Base-by-base conservation (phyloP, 2,113 vertebrate genomes). In the Brienomyrus brachyistius region DNA sequence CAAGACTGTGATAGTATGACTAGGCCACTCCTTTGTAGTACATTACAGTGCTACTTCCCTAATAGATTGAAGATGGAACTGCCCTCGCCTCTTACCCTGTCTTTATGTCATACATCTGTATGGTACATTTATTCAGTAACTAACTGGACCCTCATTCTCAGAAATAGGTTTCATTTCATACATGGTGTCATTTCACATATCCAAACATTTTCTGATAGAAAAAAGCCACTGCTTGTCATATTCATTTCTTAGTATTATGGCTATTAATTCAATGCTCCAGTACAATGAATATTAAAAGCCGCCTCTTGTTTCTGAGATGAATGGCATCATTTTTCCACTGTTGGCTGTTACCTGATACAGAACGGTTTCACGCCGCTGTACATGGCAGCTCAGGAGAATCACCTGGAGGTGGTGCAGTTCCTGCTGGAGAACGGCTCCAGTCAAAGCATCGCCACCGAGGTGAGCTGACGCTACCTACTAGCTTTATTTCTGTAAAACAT, bases 361-460 rank as follows among this genome's bases (percentile, higher is more conserved):
- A 97, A 97, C 95, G 97, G 97, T 89, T 97, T 97, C 91, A 97
- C 97, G 87, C 96, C 97, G 47, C 93, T 97, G 31, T 97, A 97
- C 52, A 97, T 97, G 97, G 97, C 97, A 82, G 96, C 97, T 90
- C 97, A 97, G 92, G 97, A 97, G 91, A 97, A 97, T 91, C 97
- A 97, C 91, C 95, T 96, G 3, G 96, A 97, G 48, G 96, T 97
- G 88, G 97, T 97, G 23, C 97, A 96, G 62, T 97, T 96, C 87
- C 94, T 97, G 50, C 93, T 97, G 93, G 96, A 97, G 92, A 96
- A 96, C 70, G 96, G 96, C 92, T 96, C 97, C 90, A 97, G 97
- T 91, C 97, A 97, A 95, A 97, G 97, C 94, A 97, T 96, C 4
- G 97, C 96, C 88, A 97, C 96, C 0, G 97, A 97, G 97, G 96